Evolutionary conservation across 2,888 invertebrate species (phyloP).

Genomic region (Eilema caniola): DNA sequence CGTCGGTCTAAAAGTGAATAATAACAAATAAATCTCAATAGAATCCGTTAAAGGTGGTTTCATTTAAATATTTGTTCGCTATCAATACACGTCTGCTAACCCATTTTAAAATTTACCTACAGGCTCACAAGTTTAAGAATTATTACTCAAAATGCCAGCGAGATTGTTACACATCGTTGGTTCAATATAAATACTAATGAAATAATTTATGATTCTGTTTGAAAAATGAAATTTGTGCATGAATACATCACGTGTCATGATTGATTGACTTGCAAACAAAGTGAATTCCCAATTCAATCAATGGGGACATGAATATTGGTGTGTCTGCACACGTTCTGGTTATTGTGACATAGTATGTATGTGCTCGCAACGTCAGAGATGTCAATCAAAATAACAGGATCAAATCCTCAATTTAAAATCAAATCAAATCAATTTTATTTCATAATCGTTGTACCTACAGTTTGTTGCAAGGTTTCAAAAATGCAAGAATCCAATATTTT

Average conservation of each 20-base stretch:
- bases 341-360: background rate
- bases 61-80: no score
- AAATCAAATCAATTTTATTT: no score
- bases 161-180: background rate
- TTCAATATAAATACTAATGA: background rate
- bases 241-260: conserved; percentile 10
- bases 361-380: no score
- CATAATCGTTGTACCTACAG: no score
- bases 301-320: background rate
- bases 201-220: conserved; percentile 5
- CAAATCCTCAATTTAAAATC: no score
- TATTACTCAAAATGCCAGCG: background rate
- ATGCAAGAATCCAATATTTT: no score
- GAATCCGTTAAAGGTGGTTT: no score
- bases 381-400: no score
- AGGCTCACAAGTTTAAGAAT: background rate
- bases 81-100: no score
- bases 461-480: no score
- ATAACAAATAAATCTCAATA: no score
- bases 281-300: conserved; percentile 2
- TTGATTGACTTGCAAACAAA: background rate
- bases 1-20: no score
- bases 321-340: background rate
- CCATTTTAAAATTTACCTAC: background rate
- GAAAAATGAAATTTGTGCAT: conserved; percentile 19